These are phyloP conservation scores for Cryptomyrus ogoouensis DNA, from an alignment of 2,113 vertebrate genomes.

Conservation along the genomic window DNA sequence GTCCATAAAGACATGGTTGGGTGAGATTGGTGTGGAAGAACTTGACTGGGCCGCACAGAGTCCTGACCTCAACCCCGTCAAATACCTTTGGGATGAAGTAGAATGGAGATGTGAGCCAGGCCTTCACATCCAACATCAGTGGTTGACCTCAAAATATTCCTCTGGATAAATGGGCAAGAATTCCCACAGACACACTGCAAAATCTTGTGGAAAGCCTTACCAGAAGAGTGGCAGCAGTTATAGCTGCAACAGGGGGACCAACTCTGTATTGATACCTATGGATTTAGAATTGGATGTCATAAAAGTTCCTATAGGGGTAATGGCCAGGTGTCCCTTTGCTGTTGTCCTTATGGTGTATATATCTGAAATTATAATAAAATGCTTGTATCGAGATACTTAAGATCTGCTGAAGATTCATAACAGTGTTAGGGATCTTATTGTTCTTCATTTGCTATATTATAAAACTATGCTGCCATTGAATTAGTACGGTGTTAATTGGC, in stretches of 20 bases:
- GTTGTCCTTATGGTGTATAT: background rate
- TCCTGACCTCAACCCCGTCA: background rate
- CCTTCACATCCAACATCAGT: background rate
- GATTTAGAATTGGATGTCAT: background rate
- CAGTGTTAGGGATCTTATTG: background rate
- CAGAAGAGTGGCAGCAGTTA: background rate
- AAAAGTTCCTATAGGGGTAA: background rate
- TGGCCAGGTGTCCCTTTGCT: background rate
- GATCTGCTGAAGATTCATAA: background rate
- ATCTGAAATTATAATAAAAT: background rate
- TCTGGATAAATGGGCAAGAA: background rate
- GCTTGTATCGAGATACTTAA: background rate
- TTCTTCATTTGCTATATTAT: background rate
- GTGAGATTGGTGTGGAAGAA: background rate
- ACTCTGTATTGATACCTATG: background rate
- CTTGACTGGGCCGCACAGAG: background rate
- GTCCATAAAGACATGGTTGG: background rate
- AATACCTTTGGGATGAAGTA: background rate
- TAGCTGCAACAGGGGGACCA: background rate
- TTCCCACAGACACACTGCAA: background rate
- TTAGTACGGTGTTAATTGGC: background rate
- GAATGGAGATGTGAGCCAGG: background rate
- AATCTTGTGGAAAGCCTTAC: background rate
- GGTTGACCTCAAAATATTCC: background rate
- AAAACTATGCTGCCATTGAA: background rate